Conservation (phyloP, 2,113 vertebrate species). For the Urocitellus parryii region DNA sequence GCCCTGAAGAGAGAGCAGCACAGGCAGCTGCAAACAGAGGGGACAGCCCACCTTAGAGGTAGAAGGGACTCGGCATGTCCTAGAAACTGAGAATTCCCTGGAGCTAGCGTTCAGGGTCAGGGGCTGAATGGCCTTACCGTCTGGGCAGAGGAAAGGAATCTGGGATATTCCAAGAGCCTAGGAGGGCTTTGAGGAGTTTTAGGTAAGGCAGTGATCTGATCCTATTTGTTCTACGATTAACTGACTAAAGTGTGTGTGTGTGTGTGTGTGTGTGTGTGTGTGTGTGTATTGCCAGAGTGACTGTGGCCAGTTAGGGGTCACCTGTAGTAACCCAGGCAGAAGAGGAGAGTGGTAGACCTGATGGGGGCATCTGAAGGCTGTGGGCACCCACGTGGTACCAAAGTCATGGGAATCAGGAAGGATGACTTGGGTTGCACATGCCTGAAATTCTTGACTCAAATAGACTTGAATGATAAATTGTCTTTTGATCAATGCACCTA, state of each 20-base stretch:
- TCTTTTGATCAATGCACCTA: neutral
- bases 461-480: neutral
- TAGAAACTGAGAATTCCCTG: constrained; percentile 1
- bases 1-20: neutral
- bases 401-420: neutral
- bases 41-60: neutral
- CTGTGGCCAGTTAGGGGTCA: neutral
- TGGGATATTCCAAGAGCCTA: neutral
- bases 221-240: neutral
- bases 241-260: neutral
- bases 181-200: neutral
- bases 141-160: neutral
- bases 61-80: neutral
- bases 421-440: neutral
- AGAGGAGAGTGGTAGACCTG: neutral
- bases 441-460: neutral
- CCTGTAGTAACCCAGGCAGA: neutral
- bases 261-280: too few species aligned
- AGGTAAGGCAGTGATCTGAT: neutral
- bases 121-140: neutral
- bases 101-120: neutral
- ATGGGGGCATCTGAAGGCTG: neutral
- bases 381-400: neutral
- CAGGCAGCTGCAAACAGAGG: neutral
- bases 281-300: neutral